Base-by-base conservation (phyloP, 2,888 invertebrate genomes). In the Rapana venosa region DNA sequence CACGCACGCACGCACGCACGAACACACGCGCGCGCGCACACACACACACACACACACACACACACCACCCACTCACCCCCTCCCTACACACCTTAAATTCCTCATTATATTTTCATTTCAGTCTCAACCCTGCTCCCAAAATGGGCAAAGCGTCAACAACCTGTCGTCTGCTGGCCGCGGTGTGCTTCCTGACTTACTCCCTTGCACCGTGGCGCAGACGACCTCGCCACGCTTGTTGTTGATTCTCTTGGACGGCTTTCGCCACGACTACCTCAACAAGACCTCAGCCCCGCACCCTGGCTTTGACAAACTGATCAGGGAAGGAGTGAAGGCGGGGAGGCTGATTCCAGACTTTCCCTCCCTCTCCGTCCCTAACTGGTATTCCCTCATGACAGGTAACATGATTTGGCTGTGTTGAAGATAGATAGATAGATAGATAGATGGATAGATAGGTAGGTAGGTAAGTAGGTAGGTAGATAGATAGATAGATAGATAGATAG, bases 341-440 rank as follows among this genome's bases (percentile, higher is more conserved):
- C 87, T 95, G 86, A 87, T 90, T 13, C 94, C 94, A 11, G 94
- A 93, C 32, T 95, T 94, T 56, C 95, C 95, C 0, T 92, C 95
- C 0, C 90, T 93, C 35, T 94, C 95, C 8, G 94, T 92, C 90
- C 95, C 95, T 0, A 95, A 95, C 90, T 94, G 94, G 86, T 94
- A 95, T 90, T 92, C 94, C 5, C 88, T 95, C 0, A 94, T 94
- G 91, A 95, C 95, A 91, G 95, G 95, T 95, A 36, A 66, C 2
- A 47, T 47, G 47, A 8, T 47, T 47, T 47, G 47, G 47, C 47
- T 47, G 47, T 47, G 47, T 47, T 47, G 47, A 47, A 5, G 47
- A 47, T 47, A 8, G 8, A 47, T 47, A 47, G 47, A 47, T 47
- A 47, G 47, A 47, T 47, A 47, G 47, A 47, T 47, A 47, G 47